Evolutionary conservation across 2,797 vertebrate species (phyloP), one percentile per base, ranked within the genome.

Genomic region (Nyctalus aviator): DNA sequence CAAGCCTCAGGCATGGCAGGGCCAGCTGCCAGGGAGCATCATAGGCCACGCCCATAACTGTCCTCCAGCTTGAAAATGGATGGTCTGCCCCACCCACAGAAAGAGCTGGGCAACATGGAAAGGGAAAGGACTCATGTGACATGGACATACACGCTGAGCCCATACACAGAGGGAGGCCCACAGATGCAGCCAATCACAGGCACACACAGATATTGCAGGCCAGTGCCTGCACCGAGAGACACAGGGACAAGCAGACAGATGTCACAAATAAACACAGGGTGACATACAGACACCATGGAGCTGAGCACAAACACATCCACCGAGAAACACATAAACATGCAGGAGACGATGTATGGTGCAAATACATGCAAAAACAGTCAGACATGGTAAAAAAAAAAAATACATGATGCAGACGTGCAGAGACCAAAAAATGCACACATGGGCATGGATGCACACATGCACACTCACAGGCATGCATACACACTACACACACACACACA

Each of bases 391-490:
- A 21, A 79, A 37, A 37, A 37, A 37, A 68, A 90, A 30, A n/a
- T 4, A 18, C 59, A 30, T 37, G 35, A 85, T 11, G 46, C 37
- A 73, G 13, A 18, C 37, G 44, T 4, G 18, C 53, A 37, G 0
- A 25, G 21, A 35, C 11, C 17, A 85, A 20, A 32, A 81, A 20
- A 68, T 5, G 2, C 57, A 86, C 17, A 50, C 20, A 11, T 5
- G 23, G 8, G 25, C 4, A 2, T 7, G 5, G 9, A 8, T 6
- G 57, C 50, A 15, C 0, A 4, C 32, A 20, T 4, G 0, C 3
- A 13, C 14, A 1, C 44, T 44, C 20, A 10, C 4, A 18, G 8
- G 25, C 4, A 2, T 7, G 5, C 8, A 5, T 6, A 50, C 50
- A 15, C 0, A 4, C 32, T n/a, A 20, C 3, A 0, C 3, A 14